Evolutionary conservation across 2,888 invertebrate genomes (phyloP).

Genomic region (Limnephilus auricula): DNA sequence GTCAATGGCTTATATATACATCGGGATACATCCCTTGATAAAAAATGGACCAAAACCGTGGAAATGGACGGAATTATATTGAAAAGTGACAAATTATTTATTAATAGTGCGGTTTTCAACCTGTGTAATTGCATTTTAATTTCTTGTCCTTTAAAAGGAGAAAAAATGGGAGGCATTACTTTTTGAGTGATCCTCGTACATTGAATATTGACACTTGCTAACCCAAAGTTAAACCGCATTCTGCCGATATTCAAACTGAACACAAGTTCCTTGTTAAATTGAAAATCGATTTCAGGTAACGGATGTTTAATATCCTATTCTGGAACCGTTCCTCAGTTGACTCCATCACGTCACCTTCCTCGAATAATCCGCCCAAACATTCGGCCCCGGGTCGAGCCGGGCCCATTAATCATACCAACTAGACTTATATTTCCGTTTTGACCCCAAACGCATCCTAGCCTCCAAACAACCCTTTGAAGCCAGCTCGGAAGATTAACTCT

Average conservation of each 20-base stretch:
- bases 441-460: neutral
- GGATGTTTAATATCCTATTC: constrained; percentile 20
- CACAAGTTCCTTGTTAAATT: neutral
- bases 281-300: constrained; percentile 24
- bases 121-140: too few relatives aligned
- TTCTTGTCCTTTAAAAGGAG: too few relatives aligned
- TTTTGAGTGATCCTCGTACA: too few relatives aligned
- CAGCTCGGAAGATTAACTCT: constrained; percentile 2
- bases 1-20: too few relatives aligned
- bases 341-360: constrained; percentile 3
- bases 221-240: neutral
- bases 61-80: too few relatives aligned
- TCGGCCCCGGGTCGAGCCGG: neutral
- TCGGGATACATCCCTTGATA: too few relatives aligned
- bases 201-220: neutral
- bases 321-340: neutral
- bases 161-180: too few relatives aligned
- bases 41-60: too few relatives aligned
- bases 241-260: neutral
- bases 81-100: too few relatives aligned
- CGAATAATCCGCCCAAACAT: neutral
- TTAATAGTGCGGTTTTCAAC: too few relatives aligned
- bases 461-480: constrained; percentile 15
- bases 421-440: constrained; percentile 26
- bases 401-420: constrained; percentile 24